Evolutionary conservation across 2,113 vertebrate genomes (phyloP).

Genomic region (Clarias macrocephalus): DNA sequence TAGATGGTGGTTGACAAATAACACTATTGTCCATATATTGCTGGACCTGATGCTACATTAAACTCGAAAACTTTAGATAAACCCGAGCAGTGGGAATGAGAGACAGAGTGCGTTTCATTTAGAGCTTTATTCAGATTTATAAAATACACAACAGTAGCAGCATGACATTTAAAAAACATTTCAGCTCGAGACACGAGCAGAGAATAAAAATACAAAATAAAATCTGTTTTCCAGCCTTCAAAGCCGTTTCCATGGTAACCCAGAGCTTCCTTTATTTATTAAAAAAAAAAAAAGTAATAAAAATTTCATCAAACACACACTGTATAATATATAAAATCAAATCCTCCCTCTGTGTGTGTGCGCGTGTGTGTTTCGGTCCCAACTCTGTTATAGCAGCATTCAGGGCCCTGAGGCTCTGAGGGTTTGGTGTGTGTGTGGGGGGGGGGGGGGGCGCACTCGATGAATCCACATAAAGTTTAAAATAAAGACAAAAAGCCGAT

Average conservation of each 20-base stretch:
- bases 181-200: slow-evolving; percentile 21
- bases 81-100: slow-evolving; percentile 67
- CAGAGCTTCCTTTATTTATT: slow-evolving; percentile 37
- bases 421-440: slow-evolving; percentile 73
- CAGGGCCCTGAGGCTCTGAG: slow-evolving; percentile 75
- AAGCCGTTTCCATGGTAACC: slow-evolving; percentile 62
- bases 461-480: not conserved
- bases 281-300: no score
- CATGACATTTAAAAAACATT: slow-evolving; percentile 73
- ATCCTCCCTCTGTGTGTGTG: not conserved
- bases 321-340: not conserved
- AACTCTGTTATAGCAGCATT: slow-evolving; percentile 89
- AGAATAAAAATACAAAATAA: slow-evolving; percentile 62
- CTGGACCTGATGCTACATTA: not conserved
- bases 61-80: slow-evolving; percentile 53
- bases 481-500: slow-evolving; percentile 18
- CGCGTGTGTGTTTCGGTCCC: slow-evolving; percentile 55
- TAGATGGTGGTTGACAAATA: not conserved
- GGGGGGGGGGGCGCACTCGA: no score
- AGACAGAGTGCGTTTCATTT: not conserved
- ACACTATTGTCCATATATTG: not conserved
- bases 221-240: slow-evolving; percentile 70
- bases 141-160: slow-evolving; percentile 84
- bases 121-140: slow-evolving; percentile 78
- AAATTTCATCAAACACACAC: no score